Percentiles rank a stretch among this genome's conserved stretches.
Evolutionary conservation across 2,113 vertebrate species (phyloP).

Genomic region (Ornithorhynchus anatinus): DNA sequence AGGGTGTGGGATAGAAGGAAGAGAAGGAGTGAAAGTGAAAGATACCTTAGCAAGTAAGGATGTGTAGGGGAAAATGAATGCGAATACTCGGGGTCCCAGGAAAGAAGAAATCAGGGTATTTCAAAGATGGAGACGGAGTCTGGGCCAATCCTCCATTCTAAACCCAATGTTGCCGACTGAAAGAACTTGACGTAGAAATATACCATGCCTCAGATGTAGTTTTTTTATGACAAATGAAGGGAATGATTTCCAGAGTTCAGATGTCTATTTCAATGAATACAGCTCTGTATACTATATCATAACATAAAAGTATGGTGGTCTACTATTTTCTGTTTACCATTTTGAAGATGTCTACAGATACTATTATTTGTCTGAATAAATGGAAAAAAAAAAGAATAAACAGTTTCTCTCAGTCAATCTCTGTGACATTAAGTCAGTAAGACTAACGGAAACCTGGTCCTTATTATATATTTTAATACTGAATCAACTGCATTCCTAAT

Average conservation of each 20-base stretch:
- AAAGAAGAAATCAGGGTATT: too few relatives aligned
- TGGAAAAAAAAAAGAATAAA: constrained; percentile 50
- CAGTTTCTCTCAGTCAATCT: constrained; percentile 47
- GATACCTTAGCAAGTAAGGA: too few relatives aligned
- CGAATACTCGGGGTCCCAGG: too few relatives aligned
- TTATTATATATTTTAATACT: constrained; percentile 6
- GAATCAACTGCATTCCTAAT: constrained; percentile 11
- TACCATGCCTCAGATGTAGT: not conserved
- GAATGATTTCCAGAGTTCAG: not conserved
- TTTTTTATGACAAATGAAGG: not conserved
- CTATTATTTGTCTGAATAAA: constrained; percentile 35
- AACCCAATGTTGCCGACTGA: too few relatives aligned
- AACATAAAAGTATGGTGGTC: not conserved
- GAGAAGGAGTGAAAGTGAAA: too few relatives aligned
- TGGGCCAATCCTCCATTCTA: too few relatives aligned
- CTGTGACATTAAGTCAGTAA: constrained; percentile 25
- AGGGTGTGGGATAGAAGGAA: too few relatives aligned
- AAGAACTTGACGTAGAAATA: fast-evolving
- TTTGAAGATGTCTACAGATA: not conserved
- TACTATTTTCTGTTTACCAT: not conserved
- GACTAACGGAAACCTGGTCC: not conserved
- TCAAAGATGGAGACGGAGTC: too few relatives aligned
- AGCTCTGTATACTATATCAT: not conserved
- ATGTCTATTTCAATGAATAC: too few relatives aligned
- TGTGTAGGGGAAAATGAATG: too few relatives aligned